A percentile compares a stretch with the other conserved stretches of the same genome.
Evolutionary conservation across 2,113 vertebrate species (phyloP).

Genomic region (Psilopsiagon aurifrons): DNA sequence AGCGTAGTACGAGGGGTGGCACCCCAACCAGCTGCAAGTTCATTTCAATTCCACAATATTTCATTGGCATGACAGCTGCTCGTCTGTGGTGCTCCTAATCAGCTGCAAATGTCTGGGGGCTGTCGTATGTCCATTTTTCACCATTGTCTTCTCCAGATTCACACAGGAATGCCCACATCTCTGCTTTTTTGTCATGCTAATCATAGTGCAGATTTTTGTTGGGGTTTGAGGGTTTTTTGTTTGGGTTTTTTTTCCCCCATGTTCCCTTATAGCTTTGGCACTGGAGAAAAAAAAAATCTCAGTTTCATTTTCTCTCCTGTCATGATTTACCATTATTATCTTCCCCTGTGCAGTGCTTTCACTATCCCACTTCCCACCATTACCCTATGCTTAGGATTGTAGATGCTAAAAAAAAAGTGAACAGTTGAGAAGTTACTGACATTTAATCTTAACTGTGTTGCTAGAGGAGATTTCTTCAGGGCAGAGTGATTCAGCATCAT

Average conservation of each 20-base stretch:
- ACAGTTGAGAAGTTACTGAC: background rate
- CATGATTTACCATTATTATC: background rate
- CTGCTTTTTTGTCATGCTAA: background rate
- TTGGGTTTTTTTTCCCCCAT: background rate
- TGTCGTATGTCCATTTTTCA: background rate
- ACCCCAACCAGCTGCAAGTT: slow-evolving; percentile 29
- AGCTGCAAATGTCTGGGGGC: slow-evolving; percentile 15
- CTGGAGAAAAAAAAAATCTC: background rate
- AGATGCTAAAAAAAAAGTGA: background rate
- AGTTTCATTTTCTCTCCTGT: background rate
- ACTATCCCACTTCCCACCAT: background rate
- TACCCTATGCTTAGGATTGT: background rate
- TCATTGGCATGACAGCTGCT: slow-evolving; percentile 41
- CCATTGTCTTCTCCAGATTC: background rate
- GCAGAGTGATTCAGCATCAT: slow-evolving; percentile 11
- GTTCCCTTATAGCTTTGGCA: background rate
- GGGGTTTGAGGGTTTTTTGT: background rate
- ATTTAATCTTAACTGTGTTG: background rate
- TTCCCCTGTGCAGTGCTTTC: background rate
- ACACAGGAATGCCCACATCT: background rate
- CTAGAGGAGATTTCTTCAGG: background rate
- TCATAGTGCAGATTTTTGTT: background rate
- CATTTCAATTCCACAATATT: slow-evolving; percentile 19
- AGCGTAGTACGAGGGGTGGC: background rate
- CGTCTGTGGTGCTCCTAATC: background rate